phyloP scores from a whole-genome alignment of 2,888 invertebrate genomes.

The Hypercompe scribonia region DNA sequence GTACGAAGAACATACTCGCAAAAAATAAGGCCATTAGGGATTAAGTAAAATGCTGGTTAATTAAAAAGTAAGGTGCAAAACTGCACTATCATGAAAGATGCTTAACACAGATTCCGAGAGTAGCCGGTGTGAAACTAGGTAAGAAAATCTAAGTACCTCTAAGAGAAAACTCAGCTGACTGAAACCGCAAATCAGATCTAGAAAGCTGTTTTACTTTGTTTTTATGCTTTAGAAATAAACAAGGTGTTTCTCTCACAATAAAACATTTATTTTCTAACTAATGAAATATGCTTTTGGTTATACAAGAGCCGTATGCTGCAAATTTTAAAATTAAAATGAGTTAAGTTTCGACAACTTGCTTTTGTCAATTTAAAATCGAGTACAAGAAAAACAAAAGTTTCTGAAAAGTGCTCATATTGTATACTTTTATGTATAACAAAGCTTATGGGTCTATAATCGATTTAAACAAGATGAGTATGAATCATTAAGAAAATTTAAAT shows the following conservation, averaged over 20 bases:
- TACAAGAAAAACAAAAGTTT: no score
- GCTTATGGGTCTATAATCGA: no score
- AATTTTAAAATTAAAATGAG: no score
- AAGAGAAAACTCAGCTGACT: constrained; percentile 6
- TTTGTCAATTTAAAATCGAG: no score
- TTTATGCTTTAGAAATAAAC: neutral
- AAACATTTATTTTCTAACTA: neutral
- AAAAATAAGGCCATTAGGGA: neutral
- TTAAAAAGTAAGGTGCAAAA: constrained; percentile 21
- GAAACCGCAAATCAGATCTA: constrained; percentile 15
- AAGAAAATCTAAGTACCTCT: constrained; percentile 22
- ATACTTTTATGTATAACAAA: no score
- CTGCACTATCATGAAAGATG: constrained; percentile 20
- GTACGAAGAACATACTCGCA: neutral
- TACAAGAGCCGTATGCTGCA: neutral
- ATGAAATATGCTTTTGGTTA: neutral
- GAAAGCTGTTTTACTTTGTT: constrained; percentile 6
- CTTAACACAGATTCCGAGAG: constrained; percentile 24
- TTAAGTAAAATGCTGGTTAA: constrained; percentile 12
- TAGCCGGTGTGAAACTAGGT: constrained; percentile 16
- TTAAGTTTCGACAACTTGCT: no score
- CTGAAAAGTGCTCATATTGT: no score
- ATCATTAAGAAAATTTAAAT: no score
- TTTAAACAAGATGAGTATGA: no score
- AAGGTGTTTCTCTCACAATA: neutral